Evolutionary conservation across 2,888 invertebrate genomes (phyloP), one percentile per base, ranked within the genome.

Genomic region (Drosophila merina): DNA sequence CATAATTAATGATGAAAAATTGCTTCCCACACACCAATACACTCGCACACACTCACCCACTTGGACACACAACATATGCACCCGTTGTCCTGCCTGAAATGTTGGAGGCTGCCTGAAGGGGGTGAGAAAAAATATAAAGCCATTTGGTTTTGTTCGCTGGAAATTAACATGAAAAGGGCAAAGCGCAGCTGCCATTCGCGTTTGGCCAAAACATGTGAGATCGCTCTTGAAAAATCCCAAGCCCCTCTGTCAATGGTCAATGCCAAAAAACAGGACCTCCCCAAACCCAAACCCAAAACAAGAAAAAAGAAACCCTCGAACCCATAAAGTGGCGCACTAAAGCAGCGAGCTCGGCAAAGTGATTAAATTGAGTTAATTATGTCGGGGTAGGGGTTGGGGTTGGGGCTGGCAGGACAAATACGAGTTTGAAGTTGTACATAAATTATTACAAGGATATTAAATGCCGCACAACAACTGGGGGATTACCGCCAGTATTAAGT

Each of bases 1-100:
- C 83, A 84, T 84, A 84, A 84, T 84, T 84, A 84, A 84, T 84
- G 83, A 84, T 84, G 84, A 84, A 84, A 84, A 84, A 84, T 84
- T 86, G 83, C 79, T 86, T 78, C 80, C 76, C 82, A 79, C 73
- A 59, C 68, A 57, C 52, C 63, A 58, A 45, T 51, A 56, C 57
- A 28, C 57, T 62, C 51, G 14, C 52, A 62, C 55, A 57, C 20
- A 20, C 20, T 20, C 20, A 20, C 20, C 20, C 52, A 58, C 55
- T 48, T 44, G 64, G 36, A 60, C 75, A 72, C 72, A 84, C 63
- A 81, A 74, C 82, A 79, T 76, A 83, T 79, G 80, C 76, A 84
- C 62, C 49, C 33, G 20, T 6, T 36, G 36, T 36, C 36, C 36
- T 36, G 36, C 4, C 6, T 12, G 36, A n/a, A 33, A 33, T 2